Evolutionary conservation across 2,888 invertebrate genomes (phyloP), one percentile per base, ranked within the genome.

Genomic region (Agrypnus murinus): DNA sequence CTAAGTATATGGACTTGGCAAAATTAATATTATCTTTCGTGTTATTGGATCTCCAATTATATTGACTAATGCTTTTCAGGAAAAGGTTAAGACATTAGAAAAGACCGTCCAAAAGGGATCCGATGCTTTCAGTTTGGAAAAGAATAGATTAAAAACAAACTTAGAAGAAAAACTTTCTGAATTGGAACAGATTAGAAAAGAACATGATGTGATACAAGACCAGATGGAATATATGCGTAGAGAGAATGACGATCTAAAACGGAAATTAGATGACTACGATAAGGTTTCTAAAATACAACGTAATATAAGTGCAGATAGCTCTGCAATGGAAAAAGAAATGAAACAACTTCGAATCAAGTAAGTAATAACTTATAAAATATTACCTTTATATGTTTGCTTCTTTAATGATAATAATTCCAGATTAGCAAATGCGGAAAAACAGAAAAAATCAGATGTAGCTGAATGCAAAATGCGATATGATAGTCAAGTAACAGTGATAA

Each of bases 381-480:
- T 31, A n/a, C n/a, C n/a, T 43, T 43, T 8, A 1, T 15, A 46
- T 46, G 2, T 46, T 65, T 14, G n/a, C 25, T 57, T 45, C 1
- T 0, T 10, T 2, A n/a, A 34, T 50, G 19, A 32, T 60, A n/a
- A 12, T 71, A 32, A 50, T 79, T 81, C 34, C 59, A 84, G 84
- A 70, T 76, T 85, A 50, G 78, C 90, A 74, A 89, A 90, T 78
- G 88, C 90, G 2, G 95, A 96, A 78, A 91, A 92, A 77, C 87
- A 90, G 19, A 90, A 93, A 66, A 94, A 93, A 81, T 88, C 91
- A 7, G 96, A 97, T 81, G 86, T 96, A 32, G 91, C 92, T 0
- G 92, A 95, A 69, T 92, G 93, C 67, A 94, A 95, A 84, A 88
- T 93, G 84, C 89, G 96, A 62, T 96, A 95, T 81, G 97, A 97